Base-by-base conservation (phyloP, 2,113 vertebrate genomes). In the Cercocebus atys region DNA sequence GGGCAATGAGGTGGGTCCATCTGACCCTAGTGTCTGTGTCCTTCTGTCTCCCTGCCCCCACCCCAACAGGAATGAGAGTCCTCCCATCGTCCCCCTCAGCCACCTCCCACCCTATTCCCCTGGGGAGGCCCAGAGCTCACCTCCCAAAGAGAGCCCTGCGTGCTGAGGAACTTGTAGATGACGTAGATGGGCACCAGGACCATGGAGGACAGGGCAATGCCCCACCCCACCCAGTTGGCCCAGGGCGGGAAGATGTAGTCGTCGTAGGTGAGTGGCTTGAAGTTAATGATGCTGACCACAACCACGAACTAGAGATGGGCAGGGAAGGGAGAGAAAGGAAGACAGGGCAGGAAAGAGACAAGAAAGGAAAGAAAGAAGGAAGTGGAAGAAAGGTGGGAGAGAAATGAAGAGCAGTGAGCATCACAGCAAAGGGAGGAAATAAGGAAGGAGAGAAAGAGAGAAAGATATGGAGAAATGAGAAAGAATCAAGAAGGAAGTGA, bases 191-290 rank as follows among this genome's bases (percentile, higher is more conserved):
- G 99, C 61, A 99, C 99, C 55, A 99, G 99, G 22, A 99, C 91
- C 99, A 99, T 99, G 30, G 99, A 99, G 66, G 99, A 99, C 91
- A 99, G 97, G 5, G 99, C 99, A 57, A 99, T 98, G 64, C 98
- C 98, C 99, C 99, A 99, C 92, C 99, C 99, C 2, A 99, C 94
- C 52, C 99, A 92, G 88, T 99, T 99, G 95, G 99, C 98, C 99
- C 99, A 99, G 10, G 95, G 14, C 18, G 99, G 99, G 98, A 99
- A 99, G 93, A 98, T 20, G 95, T 99, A 99, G 16, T 99, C 99
- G 3, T 99, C 99, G 0, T 99, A 99, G 97, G 98, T 99, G 97
- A 99, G 98, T 3, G 99, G 99, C 38, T 99, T 99, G 83, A 99
- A 99, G 90, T 99, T 99, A 98, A 99, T 96, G 94, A 99, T 98